These are phyloP conservation scores for Calonectris borealis DNA, from an alignment of 2,113 vertebrate species.

Conservation along the genomic window DNA sequence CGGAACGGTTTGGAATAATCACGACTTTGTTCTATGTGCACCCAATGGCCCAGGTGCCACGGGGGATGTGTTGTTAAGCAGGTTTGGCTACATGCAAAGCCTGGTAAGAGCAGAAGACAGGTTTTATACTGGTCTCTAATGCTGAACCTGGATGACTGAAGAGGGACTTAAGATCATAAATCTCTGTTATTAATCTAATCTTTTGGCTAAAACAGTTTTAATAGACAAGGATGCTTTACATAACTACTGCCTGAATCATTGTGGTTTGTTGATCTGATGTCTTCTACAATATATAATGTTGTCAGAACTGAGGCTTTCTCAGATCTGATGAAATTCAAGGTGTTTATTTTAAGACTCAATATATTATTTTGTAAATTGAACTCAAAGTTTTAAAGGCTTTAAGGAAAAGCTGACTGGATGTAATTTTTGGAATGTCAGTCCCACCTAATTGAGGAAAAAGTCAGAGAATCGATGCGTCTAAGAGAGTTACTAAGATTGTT, in stretches of 20 bases:
- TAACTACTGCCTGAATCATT: conserved; percentile 6
- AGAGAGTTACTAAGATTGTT: not conserved
- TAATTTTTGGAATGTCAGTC: not conserved
- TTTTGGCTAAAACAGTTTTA: conserved; percentile 2
- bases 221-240: not conserved
- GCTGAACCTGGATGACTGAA: not conserved
- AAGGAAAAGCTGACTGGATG: not conserved
- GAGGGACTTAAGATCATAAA: not conserved
- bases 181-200: not conserved
- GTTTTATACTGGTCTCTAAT: not conserved
- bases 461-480: not conserved
- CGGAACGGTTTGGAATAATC: not conserved
- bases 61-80: not conserved
- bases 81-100: not conserved
- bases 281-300: not conserved
- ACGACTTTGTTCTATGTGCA: not conserved
- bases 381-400: not conserved
- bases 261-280: not conserved
- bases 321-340: not conserved
- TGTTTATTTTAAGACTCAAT: not conserved
- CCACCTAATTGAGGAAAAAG: not conserved
- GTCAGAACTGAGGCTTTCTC: not conserved
- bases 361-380: not conserved
- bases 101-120: not conserved
- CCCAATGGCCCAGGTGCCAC: not conserved